These are phyloP conservation scores for Himalopsyche anomala DNA, from an alignment of 2,888 invertebrate genomes.

Conservation along the genomic window DNA sequence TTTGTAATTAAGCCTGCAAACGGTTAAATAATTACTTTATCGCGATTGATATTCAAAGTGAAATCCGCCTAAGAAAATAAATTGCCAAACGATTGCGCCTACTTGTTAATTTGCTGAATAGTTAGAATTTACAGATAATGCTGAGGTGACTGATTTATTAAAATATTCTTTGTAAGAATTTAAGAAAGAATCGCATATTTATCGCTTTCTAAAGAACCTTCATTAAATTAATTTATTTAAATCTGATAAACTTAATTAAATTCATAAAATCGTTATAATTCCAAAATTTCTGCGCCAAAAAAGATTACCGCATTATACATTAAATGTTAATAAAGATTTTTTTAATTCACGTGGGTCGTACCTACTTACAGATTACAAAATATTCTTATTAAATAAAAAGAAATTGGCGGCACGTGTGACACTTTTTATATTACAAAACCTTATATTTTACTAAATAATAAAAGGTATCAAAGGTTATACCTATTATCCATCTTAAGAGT, in stretches of 20 bases:
- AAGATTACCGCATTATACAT: no score
- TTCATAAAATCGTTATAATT: no score
- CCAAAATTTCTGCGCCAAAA: no score
- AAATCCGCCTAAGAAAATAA: conserved; percentile 8
- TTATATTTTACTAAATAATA: conserved; percentile 25
- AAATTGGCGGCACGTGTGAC: conserved; percentile 16
- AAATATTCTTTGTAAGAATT: no score
- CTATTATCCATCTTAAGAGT: conserved; percentile 31
- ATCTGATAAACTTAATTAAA: no score
- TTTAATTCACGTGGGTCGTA: no score
- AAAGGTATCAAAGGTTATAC: conserved; percentile 21
- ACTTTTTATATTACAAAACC: conserved; percentile 5
- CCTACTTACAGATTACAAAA: no score
- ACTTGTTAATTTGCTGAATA: conserved; percentile 22
- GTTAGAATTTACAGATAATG: not conserved
- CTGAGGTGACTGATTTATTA: not conserved
- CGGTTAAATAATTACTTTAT: conserved; percentile 4
- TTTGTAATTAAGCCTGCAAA: conserved; percentile 7
- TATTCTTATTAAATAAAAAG: no score
- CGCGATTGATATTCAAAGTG: conserved; percentile 29
- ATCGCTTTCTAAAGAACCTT: no score
- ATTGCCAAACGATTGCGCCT: not conserved
- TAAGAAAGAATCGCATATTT: no score
- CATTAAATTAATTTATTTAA: no score
- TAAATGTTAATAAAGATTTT: no score